Percentiles rank a stretch among this genome's conserved stretches.
Evolutionary conservation across 2,113 vertebrate genomes (phyloP).

Genomic region (Pterocles gutturalis): DNA sequence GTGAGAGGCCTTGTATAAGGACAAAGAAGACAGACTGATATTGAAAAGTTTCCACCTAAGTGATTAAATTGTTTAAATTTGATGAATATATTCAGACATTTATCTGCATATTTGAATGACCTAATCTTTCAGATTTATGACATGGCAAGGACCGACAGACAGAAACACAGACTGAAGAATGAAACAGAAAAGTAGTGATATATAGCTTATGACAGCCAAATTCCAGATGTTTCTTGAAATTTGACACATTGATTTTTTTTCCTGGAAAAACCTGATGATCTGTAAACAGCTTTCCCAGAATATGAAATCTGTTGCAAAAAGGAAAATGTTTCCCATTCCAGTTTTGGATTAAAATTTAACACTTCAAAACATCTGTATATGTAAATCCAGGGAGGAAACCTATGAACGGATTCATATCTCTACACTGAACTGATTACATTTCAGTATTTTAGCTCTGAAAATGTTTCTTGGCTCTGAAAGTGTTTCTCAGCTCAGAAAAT

Average conservation of each 20-base stretch:
- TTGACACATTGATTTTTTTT: not conserved
- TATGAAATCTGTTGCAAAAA: not conserved
- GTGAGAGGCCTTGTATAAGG: not conserved
- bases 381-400: not conserved
- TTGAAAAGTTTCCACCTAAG: not conserved
- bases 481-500: not conserved
- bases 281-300: not conserved
- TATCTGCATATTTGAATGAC: not conserved
- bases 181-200: not conserved
- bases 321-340: not conserved
- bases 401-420: not conserved
- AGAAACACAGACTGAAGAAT: not conserved
- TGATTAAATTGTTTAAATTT: not conserved
- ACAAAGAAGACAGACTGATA: not conserved
- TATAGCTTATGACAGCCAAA: not conserved
- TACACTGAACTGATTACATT: not conserved
- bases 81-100: not conserved
- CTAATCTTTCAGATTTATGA: not conserved
- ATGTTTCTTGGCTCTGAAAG: not conserved
- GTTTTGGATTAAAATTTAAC: not conserved
- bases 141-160: not conserved
- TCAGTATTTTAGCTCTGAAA: not conserved
- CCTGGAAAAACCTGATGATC: not conserved
- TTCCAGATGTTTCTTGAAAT: not conserved
- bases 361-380: not conserved